Percentiles rank a stretch among this genome's conserved stretches.
These are phyloP conservation scores for Suricata suricatta DNA, from an alignment of 2,113 vertebrate species.

Conservation along the genomic window DNA sequence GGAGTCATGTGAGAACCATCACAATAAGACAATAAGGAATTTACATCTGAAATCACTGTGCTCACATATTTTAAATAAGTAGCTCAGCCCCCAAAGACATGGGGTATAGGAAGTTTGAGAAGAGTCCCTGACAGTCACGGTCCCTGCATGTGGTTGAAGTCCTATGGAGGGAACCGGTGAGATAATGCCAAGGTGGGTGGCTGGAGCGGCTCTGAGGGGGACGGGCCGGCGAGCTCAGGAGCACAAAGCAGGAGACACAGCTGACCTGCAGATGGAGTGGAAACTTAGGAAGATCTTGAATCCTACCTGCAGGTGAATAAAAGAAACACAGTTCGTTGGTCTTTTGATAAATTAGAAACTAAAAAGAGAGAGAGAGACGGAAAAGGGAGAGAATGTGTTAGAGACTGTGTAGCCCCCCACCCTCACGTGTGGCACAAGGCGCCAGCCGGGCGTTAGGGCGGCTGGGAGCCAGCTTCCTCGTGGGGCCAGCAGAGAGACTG, in stretches of 20 bases:
- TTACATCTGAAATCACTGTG: neutral
- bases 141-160: neutral
- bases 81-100: neutral
- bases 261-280: neutral
- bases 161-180: neutral
- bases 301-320: neutral
- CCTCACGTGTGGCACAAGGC: too few relatives aligned
- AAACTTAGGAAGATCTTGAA: neutral
- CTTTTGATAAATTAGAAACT: neutral
- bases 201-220: neutral
- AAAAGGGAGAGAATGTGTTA: neutral
- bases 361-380: neutral
- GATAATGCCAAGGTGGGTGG: neutral
- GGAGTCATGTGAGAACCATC: neutral
- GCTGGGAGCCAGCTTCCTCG: fast-evolving
- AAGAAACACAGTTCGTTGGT: neutral
- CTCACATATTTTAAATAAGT: neutral
- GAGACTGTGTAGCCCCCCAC: neutral
- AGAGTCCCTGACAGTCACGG: neutral
- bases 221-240: neutral
- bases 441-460: fast-evolving
- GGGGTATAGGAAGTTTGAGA: neutral
- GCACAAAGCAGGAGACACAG: neutral
- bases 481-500: neutral
- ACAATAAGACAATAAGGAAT: neutral